phyloP scores from a whole-genome alignment of 2,888 invertebrate species.

The Platycnemis pennipes region DNA sequence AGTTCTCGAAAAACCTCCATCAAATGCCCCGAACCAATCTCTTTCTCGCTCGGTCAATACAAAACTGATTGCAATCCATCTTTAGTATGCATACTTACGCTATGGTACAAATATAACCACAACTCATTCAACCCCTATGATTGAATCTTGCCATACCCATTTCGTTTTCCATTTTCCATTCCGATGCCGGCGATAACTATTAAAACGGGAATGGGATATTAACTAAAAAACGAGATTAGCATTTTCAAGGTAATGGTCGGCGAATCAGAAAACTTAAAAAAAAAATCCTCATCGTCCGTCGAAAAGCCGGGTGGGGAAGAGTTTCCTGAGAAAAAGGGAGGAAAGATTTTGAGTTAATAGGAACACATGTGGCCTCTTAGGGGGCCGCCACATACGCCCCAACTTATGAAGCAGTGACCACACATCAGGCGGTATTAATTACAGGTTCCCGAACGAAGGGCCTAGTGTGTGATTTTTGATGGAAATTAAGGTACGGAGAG shows the following conservation, averaged over 20 bases:
- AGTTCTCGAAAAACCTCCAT: too few species aligned
- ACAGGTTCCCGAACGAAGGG: slow-evolving; percentile 47
- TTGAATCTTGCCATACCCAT: not conserved
- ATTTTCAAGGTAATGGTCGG: slow-evolving; percentile 31
- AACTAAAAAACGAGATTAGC: slow-evolving; percentile 20
- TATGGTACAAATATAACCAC: not conserved
- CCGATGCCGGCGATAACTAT: not conserved
- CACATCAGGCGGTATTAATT: slow-evolving; percentile 58
- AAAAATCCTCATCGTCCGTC: slow-evolving; percentile 8
- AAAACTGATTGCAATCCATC: too few species aligned
- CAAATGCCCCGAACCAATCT: too few species aligned
- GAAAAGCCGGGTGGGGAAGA: not conserved
- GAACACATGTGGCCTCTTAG: slow-evolving; percentile 39
- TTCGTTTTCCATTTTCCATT: not conserved
- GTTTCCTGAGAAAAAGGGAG: not conserved
- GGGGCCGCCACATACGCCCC: slow-evolving; percentile 33
- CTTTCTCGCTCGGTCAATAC: too few species aligned
- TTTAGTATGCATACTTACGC: not conserved
- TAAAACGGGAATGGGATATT: not conserved
- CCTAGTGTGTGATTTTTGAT: slow-evolving; percentile 59
- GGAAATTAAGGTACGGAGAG: slow-evolving; percentile 60
- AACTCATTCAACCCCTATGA: not conserved
- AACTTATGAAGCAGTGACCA: slow-evolving; percentile 58
- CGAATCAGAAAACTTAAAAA: not conserved
- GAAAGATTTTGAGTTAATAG: slow-evolving; percentile 43